These are phyloP conservation scores for Prietella phreatophila DNA, from an alignment of 2,113 vertebrate genomes.

Conservation along the genomic window DNA sequence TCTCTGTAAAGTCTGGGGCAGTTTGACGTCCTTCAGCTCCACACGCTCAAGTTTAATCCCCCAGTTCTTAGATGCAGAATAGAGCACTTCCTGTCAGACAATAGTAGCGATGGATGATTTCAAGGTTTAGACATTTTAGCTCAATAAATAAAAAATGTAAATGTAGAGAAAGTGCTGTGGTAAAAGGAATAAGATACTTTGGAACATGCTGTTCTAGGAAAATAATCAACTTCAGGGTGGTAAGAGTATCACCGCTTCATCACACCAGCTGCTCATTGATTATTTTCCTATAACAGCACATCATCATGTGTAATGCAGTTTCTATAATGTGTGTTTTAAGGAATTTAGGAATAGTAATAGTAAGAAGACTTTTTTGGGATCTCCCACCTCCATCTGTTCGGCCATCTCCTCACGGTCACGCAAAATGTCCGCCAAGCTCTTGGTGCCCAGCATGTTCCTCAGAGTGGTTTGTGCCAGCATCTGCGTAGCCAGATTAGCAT, in stretches of 20 bases:
- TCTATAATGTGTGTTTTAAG: neutral
- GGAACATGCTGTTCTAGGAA: no score
- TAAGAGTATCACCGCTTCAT: neutral
- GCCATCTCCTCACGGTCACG: conserved; percentile 57
- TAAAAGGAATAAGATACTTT: neutral
- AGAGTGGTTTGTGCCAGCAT: conserved; percentile 68
- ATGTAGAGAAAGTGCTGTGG: neutral
- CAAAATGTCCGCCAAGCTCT: conserved; percentile 65
- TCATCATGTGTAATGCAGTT: no score
- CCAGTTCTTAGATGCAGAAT: conserved; percentile 59
- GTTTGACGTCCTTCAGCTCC: conserved; percentile 63
- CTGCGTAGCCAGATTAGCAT: conserved; percentile 62
- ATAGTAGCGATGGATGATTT: neutral
- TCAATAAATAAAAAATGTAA: no score
- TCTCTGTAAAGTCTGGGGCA: conserved; percentile 61
- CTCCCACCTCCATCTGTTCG: conserved; percentile 61
- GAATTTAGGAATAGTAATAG: neutral
- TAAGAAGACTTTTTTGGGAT: neutral
- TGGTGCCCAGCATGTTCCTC: conserved; percentile 64
- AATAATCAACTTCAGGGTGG: no score
- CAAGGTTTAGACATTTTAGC: neutral
- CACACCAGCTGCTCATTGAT: neutral
- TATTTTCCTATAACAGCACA: neutral
- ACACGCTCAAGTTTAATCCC: conserved; percentile 66
- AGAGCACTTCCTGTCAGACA: conserved; percentile 56